phyloP scores from a whole-genome alignment of 2,113 vertebrate genomes.

The Emydocephalus ijimae region DNA sequence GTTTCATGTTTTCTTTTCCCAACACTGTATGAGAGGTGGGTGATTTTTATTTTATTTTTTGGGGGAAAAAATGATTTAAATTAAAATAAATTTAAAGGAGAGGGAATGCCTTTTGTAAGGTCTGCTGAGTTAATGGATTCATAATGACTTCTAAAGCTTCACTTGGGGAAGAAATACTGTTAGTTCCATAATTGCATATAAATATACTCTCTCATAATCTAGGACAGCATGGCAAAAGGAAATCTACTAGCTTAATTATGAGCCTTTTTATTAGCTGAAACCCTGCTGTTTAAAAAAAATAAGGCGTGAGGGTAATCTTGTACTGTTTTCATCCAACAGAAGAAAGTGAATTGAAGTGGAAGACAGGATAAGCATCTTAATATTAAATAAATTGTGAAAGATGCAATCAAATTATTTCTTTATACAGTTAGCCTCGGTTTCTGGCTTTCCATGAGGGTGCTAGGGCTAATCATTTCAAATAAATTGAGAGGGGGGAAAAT shows the following conservation, averaged over 20 bases:
- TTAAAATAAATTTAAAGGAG: conserved; percentile 74
- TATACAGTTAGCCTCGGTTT: background rate
- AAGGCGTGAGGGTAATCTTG: conserved; percentile 19
- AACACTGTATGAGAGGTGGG: conserved; percentile 20
- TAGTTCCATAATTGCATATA: conserved; percentile 83
- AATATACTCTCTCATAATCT: conserved; percentile 82
- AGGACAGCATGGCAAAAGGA: conserved; percentile 71
- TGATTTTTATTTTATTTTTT: conserved; percentile 51
- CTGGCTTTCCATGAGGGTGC: background rate
- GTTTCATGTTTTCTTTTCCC: background rate
- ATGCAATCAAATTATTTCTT: background rate
- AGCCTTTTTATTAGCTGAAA: conserved; percentile 79
- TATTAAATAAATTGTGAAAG: conserved; percentile 39
- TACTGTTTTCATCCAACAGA: conserved; percentile 64
- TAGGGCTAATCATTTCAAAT: background rate
- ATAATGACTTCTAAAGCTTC: conserved; percentile 83
- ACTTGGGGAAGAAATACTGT: conserved; percentile 79
- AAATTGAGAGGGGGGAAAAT: background rate
- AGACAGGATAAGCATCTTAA: conserved; percentile 15
- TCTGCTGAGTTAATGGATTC: conserved; percentile 84
- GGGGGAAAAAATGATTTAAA: conserved; percentile 56
- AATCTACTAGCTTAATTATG: conserved; percentile 78
- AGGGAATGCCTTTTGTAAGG: conserved; percentile 78
- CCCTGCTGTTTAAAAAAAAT: conserved; percentile 56
- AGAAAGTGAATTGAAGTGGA: conserved; percentile 13